These are phyloP conservation scores for Silurus asotus DNA, from an alignment of 2,113 vertebrate genomes.

Conservation along the genomic window DNA sequence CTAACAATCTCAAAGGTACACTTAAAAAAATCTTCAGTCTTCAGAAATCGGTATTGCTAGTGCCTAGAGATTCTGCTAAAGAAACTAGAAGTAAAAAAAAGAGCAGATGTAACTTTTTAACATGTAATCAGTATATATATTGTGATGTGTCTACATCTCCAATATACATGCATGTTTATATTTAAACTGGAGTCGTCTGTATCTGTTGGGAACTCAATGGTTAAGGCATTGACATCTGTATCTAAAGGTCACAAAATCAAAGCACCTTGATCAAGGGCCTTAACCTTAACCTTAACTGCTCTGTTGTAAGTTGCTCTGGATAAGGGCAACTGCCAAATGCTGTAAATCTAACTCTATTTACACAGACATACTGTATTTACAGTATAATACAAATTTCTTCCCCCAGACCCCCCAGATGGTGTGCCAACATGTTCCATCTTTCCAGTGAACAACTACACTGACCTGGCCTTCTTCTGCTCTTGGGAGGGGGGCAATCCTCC, in stretches of 20 bases:
- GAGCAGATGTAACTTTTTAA: not conserved
- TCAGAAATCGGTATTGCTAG: not conserved
- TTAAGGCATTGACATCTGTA: too few relatives aligned
- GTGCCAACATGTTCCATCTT: conserved; percentile 77
- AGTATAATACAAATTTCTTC: not conserved
- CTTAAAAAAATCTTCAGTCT: not conserved
- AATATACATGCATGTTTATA: not conserved
- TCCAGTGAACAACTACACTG: conserved; percentile 71
- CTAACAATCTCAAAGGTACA: not conserved
- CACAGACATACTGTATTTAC: not conserved
- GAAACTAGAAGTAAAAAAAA: not conserved
- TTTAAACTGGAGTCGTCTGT: not conserved
- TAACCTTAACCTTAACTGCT: too few relatives aligned
- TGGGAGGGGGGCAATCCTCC: conserved; percentile 83
- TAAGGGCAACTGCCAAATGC: too few relatives aligned
- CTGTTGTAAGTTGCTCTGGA: too few relatives aligned
- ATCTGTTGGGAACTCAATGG: not conserved
- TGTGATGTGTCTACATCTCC: not conserved
- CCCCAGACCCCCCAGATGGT: conserved; percentile 80
- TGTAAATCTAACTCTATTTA: too few relatives aligned
- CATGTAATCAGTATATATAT: not conserved
- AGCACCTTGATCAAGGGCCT: too few relatives aligned
- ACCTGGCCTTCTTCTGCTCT: conserved; percentile 76
- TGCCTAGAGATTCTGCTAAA: not conserved
- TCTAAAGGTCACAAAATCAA: too few relatives aligned